Conservation (phyloP, 1,140 invertebrate genomes). For the Sminthurinus signatus region DNA sequence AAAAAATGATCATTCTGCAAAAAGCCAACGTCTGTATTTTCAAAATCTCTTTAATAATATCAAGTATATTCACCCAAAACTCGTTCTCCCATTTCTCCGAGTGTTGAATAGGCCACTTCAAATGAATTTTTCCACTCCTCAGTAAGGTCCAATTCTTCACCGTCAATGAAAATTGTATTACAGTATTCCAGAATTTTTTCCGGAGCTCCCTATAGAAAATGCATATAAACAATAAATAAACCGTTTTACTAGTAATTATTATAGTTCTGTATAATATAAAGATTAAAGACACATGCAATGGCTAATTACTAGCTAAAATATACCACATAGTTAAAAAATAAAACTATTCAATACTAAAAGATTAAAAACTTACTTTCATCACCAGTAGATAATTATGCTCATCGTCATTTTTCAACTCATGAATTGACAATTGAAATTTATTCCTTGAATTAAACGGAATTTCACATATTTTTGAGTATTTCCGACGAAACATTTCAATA, state of each 20-base stretch:
- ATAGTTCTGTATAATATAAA: too few species aligned
- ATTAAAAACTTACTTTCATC: constrained; percentile 43
- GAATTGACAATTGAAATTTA: constrained; percentile 74
- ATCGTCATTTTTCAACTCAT: constrained; percentile 53
- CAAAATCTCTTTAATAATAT: background rate
- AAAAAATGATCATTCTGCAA: too few species aligned
- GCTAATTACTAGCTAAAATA: background rate
- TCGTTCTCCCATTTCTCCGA: constrained; percentile 78
- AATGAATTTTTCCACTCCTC: constrained; percentile 56
- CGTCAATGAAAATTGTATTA: constrained; percentile 61
- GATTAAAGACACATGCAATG: background rate
- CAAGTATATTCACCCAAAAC: constrained; percentile 53
- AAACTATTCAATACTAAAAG: background rate
- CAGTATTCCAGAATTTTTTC: constrained; percentile 78
- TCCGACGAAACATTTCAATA: constrained; percentile 53
- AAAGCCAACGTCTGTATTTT: background rate
- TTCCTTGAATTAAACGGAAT: constrained; percentile 80
- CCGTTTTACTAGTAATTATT: background rate
- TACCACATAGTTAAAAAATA: background rate
- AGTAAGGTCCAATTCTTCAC: constrained; percentile 55
- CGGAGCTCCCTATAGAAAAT: constrained; percentile 67
- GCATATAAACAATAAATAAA: background rate
- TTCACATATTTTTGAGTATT: constrained; percentile 69
- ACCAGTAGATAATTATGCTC: constrained; percentile 33
- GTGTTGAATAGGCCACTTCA: constrained; percentile 65